Percentiles rank a stretch among this genome's conserved stretches.
Evolutionary conservation across 2,888 invertebrate genomes (phyloP).

Genomic region (Metalampra italica): DNA sequence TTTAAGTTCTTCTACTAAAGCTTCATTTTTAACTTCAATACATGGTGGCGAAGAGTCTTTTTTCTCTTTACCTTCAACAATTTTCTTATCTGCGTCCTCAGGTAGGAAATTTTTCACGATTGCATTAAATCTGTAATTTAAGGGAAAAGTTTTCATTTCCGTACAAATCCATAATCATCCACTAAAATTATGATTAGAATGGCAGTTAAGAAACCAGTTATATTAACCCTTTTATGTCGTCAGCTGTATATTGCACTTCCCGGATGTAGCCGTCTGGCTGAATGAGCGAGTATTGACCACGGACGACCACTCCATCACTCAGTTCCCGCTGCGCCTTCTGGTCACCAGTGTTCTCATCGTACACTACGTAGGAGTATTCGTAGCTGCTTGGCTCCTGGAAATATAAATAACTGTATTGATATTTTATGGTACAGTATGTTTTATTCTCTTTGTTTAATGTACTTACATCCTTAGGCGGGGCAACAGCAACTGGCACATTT

Average conservation of each 20-base stretch:
- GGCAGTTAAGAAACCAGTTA: neutral
- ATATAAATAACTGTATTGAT: neutral
- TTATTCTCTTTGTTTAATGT: neutral
- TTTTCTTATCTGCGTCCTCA: conserved; percentile 16
- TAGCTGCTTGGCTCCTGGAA: conserved; percentile 45
- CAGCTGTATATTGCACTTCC: conserved; percentile 75
- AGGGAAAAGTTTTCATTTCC: neutral
- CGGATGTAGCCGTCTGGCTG: conserved; percentile 76
- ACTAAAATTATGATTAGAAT: conserved; percentile 2
- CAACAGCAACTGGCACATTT: conserved; percentile 43
- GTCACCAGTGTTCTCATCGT: conserved; percentile 76
- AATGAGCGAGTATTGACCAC: conserved; percentile 72
- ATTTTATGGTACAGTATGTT: neutral
- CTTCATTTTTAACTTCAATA: conserved; percentile 40
- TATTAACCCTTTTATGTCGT: conserved; percentile 69
- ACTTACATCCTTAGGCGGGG: conserved; percentile 45
- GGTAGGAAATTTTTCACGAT: conserved; percentile 58
- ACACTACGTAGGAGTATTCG: conserved; percentile 74
- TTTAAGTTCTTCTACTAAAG: conserved; percentile 24
- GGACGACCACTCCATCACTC: conserved; percentile 73
- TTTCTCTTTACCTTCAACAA: conserved; percentile 13
- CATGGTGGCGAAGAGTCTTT: conserved; percentile 29
- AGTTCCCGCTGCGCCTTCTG: conserved; percentile 72
- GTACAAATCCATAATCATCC: neutral
- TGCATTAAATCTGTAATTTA: conserved; percentile 54